phyloP scores from a whole-genome alignment of 1,140 invertebrate genomes.

The Phocides pigmalion region DNA sequence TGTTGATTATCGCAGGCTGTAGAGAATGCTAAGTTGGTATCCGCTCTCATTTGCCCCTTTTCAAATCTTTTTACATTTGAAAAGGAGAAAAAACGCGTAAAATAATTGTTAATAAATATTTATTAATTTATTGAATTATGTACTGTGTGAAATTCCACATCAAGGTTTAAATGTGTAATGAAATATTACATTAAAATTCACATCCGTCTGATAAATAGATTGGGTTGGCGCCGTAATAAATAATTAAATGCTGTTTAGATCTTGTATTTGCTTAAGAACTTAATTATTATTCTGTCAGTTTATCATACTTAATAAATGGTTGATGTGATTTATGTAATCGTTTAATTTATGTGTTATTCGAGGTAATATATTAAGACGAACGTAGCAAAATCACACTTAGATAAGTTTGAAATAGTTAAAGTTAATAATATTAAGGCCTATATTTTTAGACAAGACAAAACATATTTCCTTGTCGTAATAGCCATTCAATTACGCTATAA shows the following conservation, averaged over 20 bases:
- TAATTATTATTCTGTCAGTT: conserved; percentile 12
- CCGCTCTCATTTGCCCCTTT: too few relatives aligned
- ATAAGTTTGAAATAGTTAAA: too few relatives aligned
- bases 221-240: conserved; percentile 25
- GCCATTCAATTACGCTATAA: too few relatives aligned
- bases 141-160: not conserved
- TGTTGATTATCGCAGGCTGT: too few relatives aligned
- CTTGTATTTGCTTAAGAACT: conserved; percentile 3
- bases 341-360: not conserved
- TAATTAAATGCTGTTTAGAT: conserved; percentile 19
- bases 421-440: too few relatives aligned
- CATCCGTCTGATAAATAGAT: conserved; percentile 13
- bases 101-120: too few relatives aligned
- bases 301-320: conserved; percentile 1
- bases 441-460: too few relatives aligned
- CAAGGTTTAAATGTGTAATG: conserved; percentile 7
- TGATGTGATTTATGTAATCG: conserved; percentile 8
- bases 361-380: not conserved
- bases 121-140: too few relatives aligned
- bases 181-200: not conserved
- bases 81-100: too few relatives aligned
- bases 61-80: too few relatives aligned
- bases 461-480: too few relatives aligned
- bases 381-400: not conserved
- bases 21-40: too few relatives aligned